Percentiles rank a stretch among this genome's conserved stretches.
phyloP scores from a whole-genome alignment of 2,888 invertebrate species.

The Apeira syringaria region DNA sequence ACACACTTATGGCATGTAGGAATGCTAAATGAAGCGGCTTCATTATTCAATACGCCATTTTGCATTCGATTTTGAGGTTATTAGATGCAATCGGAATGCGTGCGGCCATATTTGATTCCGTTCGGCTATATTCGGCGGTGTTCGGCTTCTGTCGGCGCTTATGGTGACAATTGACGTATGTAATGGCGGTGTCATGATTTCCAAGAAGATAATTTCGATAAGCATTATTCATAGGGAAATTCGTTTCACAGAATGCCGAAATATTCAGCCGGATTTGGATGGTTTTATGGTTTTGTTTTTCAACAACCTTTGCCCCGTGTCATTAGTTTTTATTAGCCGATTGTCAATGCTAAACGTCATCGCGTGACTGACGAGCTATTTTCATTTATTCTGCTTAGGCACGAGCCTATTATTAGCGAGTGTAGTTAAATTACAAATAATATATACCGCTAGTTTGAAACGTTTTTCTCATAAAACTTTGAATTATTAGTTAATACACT shows the following conservation, averaged over 20 bases:
- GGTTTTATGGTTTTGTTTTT: slow-evolving; percentile 35
- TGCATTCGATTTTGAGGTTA: slow-evolving; percentile 82
- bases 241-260: slow-evolving; percentile 42
- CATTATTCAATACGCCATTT: slow-evolving; percentile 80
- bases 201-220: slow-evolving; percentile 59
- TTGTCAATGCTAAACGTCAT: slow-evolving; percentile 8
- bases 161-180: slow-evolving; percentile 69
- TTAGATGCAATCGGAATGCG: slow-evolving; percentile 82
- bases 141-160: slow-evolving; percentile 57
- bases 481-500: too few relatives aligned
- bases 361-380: slow-evolving; percentile 3
- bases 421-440: too few relatives aligned
- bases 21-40: slow-evolving; percentile 79
- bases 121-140: slow-evolving; percentile 66
- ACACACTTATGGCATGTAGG: slow-evolving; percentile 78
- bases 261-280: slow-evolving; percentile 29
- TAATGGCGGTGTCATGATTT: slow-evolving; percentile 62
- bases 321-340: slow-evolving; percentile 15
- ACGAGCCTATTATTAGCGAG: too few relatives aligned
- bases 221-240: slow-evolving; percentile 53
- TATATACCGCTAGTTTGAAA: too few relatives aligned
- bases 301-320: slow-evolving; percentile 4
- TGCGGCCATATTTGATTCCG: slow-evolving; percentile 70
- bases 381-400: too few relatives aligned
- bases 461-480: too few relatives aligned